Conservation (phyloP, 2,797 vertebrate genomes). For the Crypturellus tataupa region DNA sequence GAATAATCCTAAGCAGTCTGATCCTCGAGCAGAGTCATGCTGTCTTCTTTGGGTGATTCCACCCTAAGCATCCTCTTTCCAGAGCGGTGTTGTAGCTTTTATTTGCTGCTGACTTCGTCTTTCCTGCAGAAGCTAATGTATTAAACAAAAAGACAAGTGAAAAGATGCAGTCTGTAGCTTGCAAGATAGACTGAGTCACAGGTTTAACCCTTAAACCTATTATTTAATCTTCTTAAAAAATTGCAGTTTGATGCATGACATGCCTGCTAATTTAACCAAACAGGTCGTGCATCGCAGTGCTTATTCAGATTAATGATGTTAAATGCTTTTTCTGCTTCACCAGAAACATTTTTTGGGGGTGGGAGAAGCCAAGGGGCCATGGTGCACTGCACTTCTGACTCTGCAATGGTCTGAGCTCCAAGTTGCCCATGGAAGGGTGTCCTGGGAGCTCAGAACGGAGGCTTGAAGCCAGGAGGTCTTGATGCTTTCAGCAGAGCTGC, state of each 20-base stretch:
- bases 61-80: not conserved
- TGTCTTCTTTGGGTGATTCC: not conserved
- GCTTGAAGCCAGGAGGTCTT: not conserved
- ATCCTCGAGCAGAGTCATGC: not conserved
- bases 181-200: not conserved
- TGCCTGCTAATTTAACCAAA: not conserved
- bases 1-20: not conserved
- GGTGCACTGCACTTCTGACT: not conserved
- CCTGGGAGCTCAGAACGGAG: not conserved
- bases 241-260: not conserved
- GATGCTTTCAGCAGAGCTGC: not conserved
- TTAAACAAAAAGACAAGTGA: not conserved
- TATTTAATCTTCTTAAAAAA: not conserved
- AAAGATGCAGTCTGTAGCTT: not conserved
- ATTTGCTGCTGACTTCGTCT: slow-evolving; percentile 13
- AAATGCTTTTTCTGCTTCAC: not conserved
- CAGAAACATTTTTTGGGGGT: not conserved
- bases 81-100: slow-evolving; percentile 18
- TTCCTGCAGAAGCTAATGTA: not conserved
- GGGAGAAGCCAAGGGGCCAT: not conserved
- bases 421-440: not conserved
- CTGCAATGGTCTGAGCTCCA: not conserved
- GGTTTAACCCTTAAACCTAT: not conserved
- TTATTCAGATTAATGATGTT: not conserved
- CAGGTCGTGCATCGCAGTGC: not conserved